Evolutionary conservation across 1,140 invertebrate genomes (phyloP).

Genomic region (Chymomyza costata): DNA sequence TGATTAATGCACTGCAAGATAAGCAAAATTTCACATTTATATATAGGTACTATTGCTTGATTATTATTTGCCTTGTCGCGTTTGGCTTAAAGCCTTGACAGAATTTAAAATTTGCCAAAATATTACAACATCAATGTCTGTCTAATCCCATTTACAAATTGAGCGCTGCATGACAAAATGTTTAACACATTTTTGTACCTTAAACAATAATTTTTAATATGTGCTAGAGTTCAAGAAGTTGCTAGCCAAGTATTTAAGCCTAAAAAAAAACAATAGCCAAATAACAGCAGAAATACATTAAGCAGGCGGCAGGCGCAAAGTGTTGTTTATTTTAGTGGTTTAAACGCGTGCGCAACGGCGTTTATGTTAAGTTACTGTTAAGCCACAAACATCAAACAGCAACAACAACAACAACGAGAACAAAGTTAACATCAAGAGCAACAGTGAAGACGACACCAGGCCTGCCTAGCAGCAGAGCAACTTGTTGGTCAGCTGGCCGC

Average conservation of each 20-base stretch:
- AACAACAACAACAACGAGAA: constrained; percentile 19
- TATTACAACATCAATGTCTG: constrained; percentile 36
- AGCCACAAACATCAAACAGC: constrained; percentile 41
- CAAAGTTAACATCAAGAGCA: constrained; percentile 31
- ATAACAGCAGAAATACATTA: constrained; percentile 10
- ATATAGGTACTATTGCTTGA: too few relatives aligned
- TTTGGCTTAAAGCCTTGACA: constrained; percentile 54
- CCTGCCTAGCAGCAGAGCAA: constrained; percentile 9
- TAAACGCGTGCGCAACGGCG: constrained; percentile 18
- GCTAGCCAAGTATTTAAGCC: constrained; percentile 5
- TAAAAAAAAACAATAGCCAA: constrained; percentile 7
- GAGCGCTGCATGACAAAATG: constrained; percentile 63
- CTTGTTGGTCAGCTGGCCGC: constrained; percentile 34
- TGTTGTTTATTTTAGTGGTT: constrained; percentile 30
- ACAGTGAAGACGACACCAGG: constrained; percentile 16
- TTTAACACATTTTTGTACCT: too few relatives aligned
- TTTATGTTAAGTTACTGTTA: constrained; percentile 55
- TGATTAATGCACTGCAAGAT: constrained; percentile 2
- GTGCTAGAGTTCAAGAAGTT: constrained; percentile 11
- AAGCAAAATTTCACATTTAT: constrained; percentile 3
- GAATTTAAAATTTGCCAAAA: constrained; percentile 30
- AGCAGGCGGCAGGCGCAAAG: constrained; percentile 13
- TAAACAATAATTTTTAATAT: constrained; percentile 5
- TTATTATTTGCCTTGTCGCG: constrained; percentile 50
- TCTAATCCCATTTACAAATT: constrained; percentile 62